A percentile compares a stretch with the other conserved stretches of the same genome.
Evolutionary conservation across 2,797 vertebrate species (phyloP).

Genomic region (Siniperca obscura): DNA sequence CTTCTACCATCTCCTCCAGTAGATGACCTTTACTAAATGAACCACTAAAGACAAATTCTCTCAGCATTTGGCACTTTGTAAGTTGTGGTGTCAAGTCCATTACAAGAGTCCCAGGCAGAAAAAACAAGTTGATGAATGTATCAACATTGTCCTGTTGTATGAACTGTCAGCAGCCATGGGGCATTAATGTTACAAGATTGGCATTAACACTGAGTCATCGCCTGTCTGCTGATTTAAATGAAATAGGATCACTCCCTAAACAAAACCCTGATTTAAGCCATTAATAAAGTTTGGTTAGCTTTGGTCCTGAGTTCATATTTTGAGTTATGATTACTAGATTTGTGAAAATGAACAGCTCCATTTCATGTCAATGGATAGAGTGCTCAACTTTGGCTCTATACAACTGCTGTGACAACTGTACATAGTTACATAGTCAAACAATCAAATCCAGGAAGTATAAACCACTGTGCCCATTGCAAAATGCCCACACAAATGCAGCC

Average conservation of each 20-base stretch:
- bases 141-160: background rate
- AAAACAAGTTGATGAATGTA: background rate
- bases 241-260: background rate
- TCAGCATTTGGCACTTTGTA: background rate
- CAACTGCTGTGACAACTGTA: background rate
- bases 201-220: conserved; percentile 10
- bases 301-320: background rate
- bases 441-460: background rate
- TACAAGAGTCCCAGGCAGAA: background rate
- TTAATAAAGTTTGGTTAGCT: background rate
- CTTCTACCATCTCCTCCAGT: background rate
- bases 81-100: background rate
- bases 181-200: background rate
- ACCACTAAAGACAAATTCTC: background rate
- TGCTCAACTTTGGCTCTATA: too few relatives aligned
- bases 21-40: background rate
- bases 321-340: background rate
- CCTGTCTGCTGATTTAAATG: background rate
- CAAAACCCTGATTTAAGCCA: background rate
- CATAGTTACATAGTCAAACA: background rate
- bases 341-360: background rate
- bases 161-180: conserved; percentile 1
- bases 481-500: background rate
- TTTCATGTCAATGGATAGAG: background rate
- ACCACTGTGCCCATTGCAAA: background rate